Conservation (phyloP, 37 sponge, comb jelly and placozoan species). For the Chondrosia reniformis region DNA sequence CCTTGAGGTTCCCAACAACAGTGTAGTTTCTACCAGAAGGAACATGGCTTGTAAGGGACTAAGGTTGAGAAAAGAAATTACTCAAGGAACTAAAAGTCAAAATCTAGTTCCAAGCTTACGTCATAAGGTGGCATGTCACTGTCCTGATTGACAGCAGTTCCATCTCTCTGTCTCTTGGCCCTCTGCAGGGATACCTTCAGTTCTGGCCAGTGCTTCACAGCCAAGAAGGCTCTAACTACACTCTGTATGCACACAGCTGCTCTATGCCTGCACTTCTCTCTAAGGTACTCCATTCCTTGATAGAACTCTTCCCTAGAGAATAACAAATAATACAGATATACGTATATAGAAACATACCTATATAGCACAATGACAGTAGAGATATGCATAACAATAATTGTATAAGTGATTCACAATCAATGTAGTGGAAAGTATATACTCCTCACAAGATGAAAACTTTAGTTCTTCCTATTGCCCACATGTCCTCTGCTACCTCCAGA, state of each 20-base stretch:
- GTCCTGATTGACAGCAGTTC: not conserved
- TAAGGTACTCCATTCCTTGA: conserved; percentile 27
- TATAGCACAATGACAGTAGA: not conserved
- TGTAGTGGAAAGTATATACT: too few species aligned
- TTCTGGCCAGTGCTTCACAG: conserved; percentile 61
- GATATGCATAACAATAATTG: not conserved
- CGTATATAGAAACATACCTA: too few species aligned
- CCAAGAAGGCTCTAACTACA: conserved; percentile 39
- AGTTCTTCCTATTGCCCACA: conserved; percentile 47
- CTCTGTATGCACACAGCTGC: conserved; percentile 60
- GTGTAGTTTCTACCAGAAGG: conserved; percentile 61
- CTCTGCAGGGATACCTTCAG: conserved; percentile 45
- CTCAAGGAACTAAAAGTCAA: not conserved
- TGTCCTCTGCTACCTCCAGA: conserved; percentile 35
- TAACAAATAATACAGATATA: too few species aligned
- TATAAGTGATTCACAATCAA: not conserved
- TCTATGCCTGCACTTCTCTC: not conserved
- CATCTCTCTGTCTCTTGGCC: not conserved
- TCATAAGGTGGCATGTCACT: conserved; percentile 7
- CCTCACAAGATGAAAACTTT: conserved; percentile 61
- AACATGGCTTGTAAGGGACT: conserved; percentile 1
- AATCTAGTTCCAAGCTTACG: not conserved
- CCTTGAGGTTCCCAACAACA: conserved; percentile 68
- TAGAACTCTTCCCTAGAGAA: conserved; percentile 48
- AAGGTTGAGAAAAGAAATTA: not conserved